A percentile compares a stretch with the other conserved stretches of the same genome.
Conservation (phyloP, 2,888 invertebrate genomes). For the Spilosoma lubricipeda region DNA sequence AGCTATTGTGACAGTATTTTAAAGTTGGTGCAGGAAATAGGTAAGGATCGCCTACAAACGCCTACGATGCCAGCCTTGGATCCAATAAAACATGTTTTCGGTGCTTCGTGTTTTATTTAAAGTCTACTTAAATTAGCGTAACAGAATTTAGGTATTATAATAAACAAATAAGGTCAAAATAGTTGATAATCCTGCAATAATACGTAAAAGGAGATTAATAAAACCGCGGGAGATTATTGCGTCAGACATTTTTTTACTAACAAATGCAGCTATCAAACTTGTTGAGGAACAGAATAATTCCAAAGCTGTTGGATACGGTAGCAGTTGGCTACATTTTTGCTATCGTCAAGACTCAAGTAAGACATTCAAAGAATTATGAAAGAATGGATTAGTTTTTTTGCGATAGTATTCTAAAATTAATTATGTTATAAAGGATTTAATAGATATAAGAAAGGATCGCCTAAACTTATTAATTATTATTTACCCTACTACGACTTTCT, state of each 20-base stretch:
- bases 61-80: conserved; percentile 27
- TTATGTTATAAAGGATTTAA: too few species aligned
- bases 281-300: too few species aligned
- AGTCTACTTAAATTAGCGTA: not conserved
- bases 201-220: not conserved
- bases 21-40: conserved; percentile 16
- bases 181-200: not conserved
- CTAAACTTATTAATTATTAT: too few species aligned
- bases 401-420: too few species aligned
- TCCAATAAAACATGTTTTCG: conserved; percentile 14
- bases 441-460: too few species aligned
- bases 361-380: too few species aligned
- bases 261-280: not conserved
- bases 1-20: not conserved
- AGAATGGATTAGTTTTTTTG: too few species aligned
- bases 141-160: not conserved
- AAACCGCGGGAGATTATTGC: not conserved
- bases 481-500: too few species aligned
- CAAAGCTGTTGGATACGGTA: too few species aligned
- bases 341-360: too few species aligned
- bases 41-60: conserved; percentile 28
- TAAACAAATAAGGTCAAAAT: not conserved
- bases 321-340: too few species aligned
- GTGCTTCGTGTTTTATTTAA: not conserved
- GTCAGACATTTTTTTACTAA: not conserved